Percentiles rank a stretch among this genome's conserved stretches.
These are phyloP conservation scores for Polietes domitor DNA, from an alignment of 2,888 invertebrate species.

Conservation along the genomic window DNA sequence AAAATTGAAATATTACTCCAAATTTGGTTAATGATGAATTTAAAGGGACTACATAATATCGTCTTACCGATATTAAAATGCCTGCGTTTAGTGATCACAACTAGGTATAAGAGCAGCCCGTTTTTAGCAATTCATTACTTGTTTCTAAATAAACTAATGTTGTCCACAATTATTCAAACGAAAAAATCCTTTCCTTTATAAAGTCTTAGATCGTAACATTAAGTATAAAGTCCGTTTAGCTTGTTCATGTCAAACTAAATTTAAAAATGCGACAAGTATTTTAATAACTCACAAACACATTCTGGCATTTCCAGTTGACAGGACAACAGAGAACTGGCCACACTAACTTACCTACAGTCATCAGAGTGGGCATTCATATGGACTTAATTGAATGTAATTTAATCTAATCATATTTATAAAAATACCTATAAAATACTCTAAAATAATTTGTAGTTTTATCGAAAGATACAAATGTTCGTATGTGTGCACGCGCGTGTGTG, in stretches of 20 bases:
- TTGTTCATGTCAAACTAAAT: background rate
- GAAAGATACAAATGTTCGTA: background rate
- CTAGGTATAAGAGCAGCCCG: no score
- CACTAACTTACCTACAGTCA: background rate
- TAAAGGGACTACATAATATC: no score
- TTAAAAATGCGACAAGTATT: background rate
- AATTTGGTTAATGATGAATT: no score
- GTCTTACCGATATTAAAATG: no score
- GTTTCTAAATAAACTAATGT: no score
- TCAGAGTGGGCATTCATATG: background rate
- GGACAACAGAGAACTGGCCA: background rate
- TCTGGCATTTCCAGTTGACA: background rate
- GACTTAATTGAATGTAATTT: background rate
- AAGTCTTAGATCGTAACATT: no score
- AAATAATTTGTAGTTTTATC: background rate
- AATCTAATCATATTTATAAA: background rate
- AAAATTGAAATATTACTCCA: no score
- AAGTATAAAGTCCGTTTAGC: background rate
- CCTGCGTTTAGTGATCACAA: no score
- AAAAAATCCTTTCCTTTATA: no score
- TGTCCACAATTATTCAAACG: no score
- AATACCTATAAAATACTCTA: background rate
- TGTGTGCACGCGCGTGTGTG: background rate
- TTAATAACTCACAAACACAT: background rate
- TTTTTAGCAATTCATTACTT: no score